Conservation (phyloP, 2,797 vertebrate genomes). For the Buphagus erythrorhynchus region DNA sequence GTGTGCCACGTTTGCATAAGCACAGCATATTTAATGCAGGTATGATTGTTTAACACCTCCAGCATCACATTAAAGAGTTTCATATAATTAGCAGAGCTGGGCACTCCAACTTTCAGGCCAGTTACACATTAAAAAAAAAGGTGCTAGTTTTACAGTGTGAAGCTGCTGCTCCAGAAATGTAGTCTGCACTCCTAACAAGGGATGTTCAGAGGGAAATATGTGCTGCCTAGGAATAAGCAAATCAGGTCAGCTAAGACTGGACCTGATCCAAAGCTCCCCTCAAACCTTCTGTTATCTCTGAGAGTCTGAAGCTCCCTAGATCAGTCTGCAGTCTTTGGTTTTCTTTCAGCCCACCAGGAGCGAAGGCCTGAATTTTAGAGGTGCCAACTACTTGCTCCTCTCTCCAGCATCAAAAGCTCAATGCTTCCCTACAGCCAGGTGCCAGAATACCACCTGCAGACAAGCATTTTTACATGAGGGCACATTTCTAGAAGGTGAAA, state of each 20-base stretch:
- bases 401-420: neutral
- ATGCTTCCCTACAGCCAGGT: neutral
- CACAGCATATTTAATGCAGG: slow-evolving; percentile 44
- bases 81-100: slow-evolving; percentile 60
- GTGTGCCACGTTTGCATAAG: slow-evolving; percentile 28
- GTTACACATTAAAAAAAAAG: neutral
- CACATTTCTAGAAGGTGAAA: neutral
- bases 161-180: neutral
- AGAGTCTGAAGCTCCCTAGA: neutral
- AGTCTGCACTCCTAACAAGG: neutral
- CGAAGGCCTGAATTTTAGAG: neutral
- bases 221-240: neutral
- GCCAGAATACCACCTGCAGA: neutral
- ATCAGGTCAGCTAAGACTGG: neutral
- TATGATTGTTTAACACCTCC: slow-evolving; percentile 57
- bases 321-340: neutral
- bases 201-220: neutral
- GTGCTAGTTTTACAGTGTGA: neutral
- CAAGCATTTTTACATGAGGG: neutral
- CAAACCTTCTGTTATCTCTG: neutral
- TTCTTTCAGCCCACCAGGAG: neutral
- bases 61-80: slow-evolving; percentile 60
- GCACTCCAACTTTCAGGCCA: slow-evolving; percentile 7
- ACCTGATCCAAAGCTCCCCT: neutral
- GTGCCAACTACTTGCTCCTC: neutral